phyloP scores from a whole-genome alignment of 1,140 invertebrate species.

The Popillia japonica region DNA sequence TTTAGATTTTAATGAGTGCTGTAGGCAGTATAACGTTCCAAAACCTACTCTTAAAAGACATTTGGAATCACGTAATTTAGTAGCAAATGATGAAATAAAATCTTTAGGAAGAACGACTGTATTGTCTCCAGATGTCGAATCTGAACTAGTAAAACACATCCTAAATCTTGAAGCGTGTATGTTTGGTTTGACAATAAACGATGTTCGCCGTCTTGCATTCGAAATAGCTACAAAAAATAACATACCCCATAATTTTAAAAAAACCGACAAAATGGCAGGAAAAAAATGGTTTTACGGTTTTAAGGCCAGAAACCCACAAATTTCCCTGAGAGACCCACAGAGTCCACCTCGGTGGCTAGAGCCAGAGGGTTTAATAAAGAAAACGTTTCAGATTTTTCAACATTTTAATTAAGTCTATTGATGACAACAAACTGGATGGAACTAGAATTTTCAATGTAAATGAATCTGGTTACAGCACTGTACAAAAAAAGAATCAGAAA shows the following conservation, averaged over 20 bases:
- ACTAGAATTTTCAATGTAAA: neutral
- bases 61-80: neutral
- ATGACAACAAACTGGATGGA: neutral
- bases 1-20: neutral
- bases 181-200: neutral
- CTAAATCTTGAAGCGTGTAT: neutral
- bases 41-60: neutral
- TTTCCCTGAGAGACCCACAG: neutral
- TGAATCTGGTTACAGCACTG: constrained; percentile 50
- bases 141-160: neutral
- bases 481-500: constrained; percentile 49
- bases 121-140: neutral
- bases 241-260: neutral
- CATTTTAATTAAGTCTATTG: neutral
- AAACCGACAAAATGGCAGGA: neutral
- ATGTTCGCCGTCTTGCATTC: neutral
- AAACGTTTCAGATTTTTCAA: neutral
- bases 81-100: neutral
- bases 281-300: neutral
- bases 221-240: neutral
- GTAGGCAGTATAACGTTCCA: neutral
- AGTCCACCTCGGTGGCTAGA: neutral
- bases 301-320: neutral
- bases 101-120: neutral
- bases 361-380: neutral